These are phyloP conservation scores for Apamea sordens DNA, from an alignment of 2,888 invertebrate species.

Conservation along the genomic window DNA sequence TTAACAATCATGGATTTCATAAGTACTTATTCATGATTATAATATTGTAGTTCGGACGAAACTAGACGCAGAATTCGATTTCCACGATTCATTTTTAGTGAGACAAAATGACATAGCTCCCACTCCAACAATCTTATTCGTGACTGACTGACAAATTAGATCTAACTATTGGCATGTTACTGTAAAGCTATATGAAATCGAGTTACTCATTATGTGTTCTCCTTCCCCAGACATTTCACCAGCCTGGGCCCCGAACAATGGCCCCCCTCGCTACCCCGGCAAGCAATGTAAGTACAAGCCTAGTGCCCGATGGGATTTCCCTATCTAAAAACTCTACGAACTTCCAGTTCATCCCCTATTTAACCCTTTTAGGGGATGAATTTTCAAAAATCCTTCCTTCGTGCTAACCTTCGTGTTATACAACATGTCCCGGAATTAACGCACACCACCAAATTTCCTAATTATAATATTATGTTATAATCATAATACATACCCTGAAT, in stretches of 20 bases:
- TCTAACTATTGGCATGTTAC: too few species aligned
- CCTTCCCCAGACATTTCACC: slow-evolving; percentile 14
- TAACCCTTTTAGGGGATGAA: neutral
- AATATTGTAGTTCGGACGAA: neutral
- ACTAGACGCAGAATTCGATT: neutral
- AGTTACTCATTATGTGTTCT: slow-evolving; percentile 7
- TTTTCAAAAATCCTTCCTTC: neutral
- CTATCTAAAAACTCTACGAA: neutral
- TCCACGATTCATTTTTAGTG: neutral
- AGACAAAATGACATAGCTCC: neutral
- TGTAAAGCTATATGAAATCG: neutral
- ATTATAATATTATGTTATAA: too few species aligned
- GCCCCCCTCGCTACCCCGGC: neutral
- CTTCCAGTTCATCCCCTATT: neutral
- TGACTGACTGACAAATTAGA: neutral
- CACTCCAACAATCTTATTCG: neutral
- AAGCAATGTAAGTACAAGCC: slow-evolving; percentile 39
- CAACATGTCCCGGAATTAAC: neutral
- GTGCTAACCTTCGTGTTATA: neutral
- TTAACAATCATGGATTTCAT: neutral
- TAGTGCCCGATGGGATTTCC: neutral
- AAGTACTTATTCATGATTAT: too few species aligned
- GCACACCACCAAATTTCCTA: too few species aligned
- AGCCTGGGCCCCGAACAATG: neutral
- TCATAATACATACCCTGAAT: too few species aligned